These are phyloP conservation scores for Chaenodraco wilsoni DNA, from an alignment of 2,797 vertebrate species.

Conservation along the genomic window DNA sequence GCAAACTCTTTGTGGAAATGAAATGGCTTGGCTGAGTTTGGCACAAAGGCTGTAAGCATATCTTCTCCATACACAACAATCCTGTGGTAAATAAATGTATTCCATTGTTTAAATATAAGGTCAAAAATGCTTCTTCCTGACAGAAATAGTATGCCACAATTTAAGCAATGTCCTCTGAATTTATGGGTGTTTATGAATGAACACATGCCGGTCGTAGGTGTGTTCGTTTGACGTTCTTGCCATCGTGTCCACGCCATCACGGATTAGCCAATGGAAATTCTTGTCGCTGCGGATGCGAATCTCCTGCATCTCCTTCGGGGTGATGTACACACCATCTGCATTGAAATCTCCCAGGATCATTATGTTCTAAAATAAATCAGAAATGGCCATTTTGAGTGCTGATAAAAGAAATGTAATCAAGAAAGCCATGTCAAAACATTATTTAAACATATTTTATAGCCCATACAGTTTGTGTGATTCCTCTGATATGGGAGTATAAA, in stretches of 20 bases:
- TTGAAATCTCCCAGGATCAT: conserved; percentile 85
- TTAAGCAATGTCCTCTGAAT: neutral
- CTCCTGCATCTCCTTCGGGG: conserved; percentile 65
- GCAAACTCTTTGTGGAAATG: conserved; percentile 73
- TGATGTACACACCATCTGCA: conserved; percentile 76
- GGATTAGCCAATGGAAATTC: conserved; percentile 82
- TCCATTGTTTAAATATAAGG: neutral
- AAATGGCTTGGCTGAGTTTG: conserved; percentile 76
- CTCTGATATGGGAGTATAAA: neutral
- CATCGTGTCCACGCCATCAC: conserved; percentile 80
- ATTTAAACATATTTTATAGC: neutral
- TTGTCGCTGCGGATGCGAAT: conserved; percentile 72
- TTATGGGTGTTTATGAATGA: neutral
- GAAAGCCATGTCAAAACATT: neutral
- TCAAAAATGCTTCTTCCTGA: neutral
- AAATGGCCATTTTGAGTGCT: neutral
- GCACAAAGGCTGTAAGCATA: conserved; percentile 66
- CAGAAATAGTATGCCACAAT: neutral
- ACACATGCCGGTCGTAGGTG: conserved; percentile 77
- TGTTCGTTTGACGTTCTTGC: conserved; percentile 64
- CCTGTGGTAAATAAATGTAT: conserved; percentile 42
- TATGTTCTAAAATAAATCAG: conserved; percentile 69
- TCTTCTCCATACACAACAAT: conserved; percentile 79
- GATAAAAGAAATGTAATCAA: neutral
- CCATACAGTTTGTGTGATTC: neutral